Evolutionary conservation across 2,888 invertebrate species (phyloP), one percentile per base, ranked within the genome.

Genomic region (Polydrusus tereticollis): DNA sequence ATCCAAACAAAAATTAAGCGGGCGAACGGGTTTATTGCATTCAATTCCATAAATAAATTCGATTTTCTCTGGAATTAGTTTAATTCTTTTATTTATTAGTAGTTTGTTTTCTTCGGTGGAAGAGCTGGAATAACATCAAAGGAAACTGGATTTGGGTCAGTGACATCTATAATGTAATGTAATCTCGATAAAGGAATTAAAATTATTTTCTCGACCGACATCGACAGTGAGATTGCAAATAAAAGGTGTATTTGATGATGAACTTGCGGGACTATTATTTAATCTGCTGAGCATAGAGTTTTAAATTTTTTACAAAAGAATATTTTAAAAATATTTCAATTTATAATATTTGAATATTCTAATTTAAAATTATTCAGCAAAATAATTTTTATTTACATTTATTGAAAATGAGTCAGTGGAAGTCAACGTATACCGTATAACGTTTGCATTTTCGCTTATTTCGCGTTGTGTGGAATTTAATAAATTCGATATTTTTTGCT

Each of bases 21-120:
- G 10, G 29, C 18, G 12, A 55, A 26, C 50, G 50, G 10, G 29
- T 55, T 29, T 55, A 55, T 55, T 16, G 16, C 29, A 55, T 55
- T 12, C 52, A 29, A 55, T 29, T 55, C 52, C 52, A 55, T 55
- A 55, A 55, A 55, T 55, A 55, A 55, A 55, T 50, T 55, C 52
- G 29, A 16, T 5, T 55, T 55, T 29, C 52, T 55, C 29, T 3
- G 16, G 14, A 55, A 55, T 55, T 55, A 55, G 29, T 29, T 55
- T 55, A 55, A 55, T 55, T 55, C 52, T 16, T 29, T 55, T 55
- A 55, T 55, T 55, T 55, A 55, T 29, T 29, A 55, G 52, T 16
- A 55, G 52, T 29, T 55, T 29, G 52, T 55, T 55, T 55, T 26
- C 26, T 55, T 55, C 52, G 52, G 10, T 16, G 10, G 29, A 29